Base-by-base conservation (phyloP, 2,113 vertebrate species). In the Zapornia atra region DNA sequence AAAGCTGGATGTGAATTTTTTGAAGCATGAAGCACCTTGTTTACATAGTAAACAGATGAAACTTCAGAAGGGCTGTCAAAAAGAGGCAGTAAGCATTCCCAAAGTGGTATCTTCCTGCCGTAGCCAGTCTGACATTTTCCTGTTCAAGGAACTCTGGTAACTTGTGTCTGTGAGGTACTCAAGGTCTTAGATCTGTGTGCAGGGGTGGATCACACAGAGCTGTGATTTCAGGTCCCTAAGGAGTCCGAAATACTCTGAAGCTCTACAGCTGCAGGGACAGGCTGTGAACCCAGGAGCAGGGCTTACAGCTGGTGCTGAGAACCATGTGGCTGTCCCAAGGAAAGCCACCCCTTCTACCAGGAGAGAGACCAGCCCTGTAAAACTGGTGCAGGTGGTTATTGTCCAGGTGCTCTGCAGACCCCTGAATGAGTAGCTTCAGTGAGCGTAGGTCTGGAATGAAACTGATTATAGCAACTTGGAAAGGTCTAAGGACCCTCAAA, bases 121-220 rank as follows among this genome's bases (percentile, higher is more conserved):
- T 28, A 63, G 42, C 34, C 20, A 60, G 34, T 24, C 68, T 78
- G 2, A 44, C 26, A 4, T 40, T 19, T 50, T 20, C 19, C n/a
- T 1, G 1, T 31, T 81, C 24, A 64, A 86, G 44, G 60, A 70
- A 42, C 29, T 9, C 12, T 7, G 25, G 5, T 15, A 70, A 31
- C 26, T 0, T 0, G 12, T 80, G 80, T 83, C 59, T 80, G 16
- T 0, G 1, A 56, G 5, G 33, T 86, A 26, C 66, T 48, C 4
- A 28, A 46, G 34, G 40, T 29, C 26, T 89, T 82, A 63, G n/a
- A 33, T 61, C 83, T 92, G 80, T 22, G 40, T 2, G 2, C 4
- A 15, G 9, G 26, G 28, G 21, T 92, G 72, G 72, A 66, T 91
- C 31, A 5, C 46, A 21, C 25, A 24, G 63, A 42, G 28, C 3